Base-by-base conservation (phyloP, 2,888 invertebrate species). In the Cerastis leucographa region DNA sequence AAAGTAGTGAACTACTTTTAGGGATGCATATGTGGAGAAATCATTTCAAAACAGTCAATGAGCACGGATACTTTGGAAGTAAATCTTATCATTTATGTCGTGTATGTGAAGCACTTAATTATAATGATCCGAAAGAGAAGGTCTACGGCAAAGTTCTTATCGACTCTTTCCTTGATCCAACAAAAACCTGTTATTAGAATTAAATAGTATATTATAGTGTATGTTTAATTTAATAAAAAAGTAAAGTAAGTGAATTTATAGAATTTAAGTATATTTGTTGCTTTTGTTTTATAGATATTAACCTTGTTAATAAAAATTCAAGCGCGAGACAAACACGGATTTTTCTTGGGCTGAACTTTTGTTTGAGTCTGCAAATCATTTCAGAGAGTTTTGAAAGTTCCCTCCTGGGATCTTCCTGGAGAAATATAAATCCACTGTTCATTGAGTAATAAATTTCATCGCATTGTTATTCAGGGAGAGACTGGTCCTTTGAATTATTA, bases 41-140 rank as follows among this genome's bases (percentile, higher is more conserved):
- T 40, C 77, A 96, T 77, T 98, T 97, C 89, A 89, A 94, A 77
- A 94, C 97, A 1, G 71, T 97, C 0, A 97, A 98, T 85, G 98
- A 98, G 87, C 98, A 98, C 89, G 98, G 98, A 0, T 98, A 97
- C 89, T 98, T 98, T 87, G 96, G 97, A 22, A 96, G 97, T 0
- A 92, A 92, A 17, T 97, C 97, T 0, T 94, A 92, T 72, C 97
- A 98, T 88, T 97, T 97, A 80, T 98, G 98, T 88, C 96, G 97
- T 74, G 89, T 97, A 14, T 98, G 98, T 89, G 97, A 98, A 91
- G 98, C 97, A n/a, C 93, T 98, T 22, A 97, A 97, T 90, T 97
- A 97, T 87, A 97, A 98, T 88, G 92, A 93, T 25, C 92, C 77
- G 1, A 68, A 42, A 3, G 79, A 81, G 61, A 94, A 92, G 71